Base-by-base conservation (phyloP, 2,113 vertebrate genomes). In the Cyprinodon variegatus region DNA sequence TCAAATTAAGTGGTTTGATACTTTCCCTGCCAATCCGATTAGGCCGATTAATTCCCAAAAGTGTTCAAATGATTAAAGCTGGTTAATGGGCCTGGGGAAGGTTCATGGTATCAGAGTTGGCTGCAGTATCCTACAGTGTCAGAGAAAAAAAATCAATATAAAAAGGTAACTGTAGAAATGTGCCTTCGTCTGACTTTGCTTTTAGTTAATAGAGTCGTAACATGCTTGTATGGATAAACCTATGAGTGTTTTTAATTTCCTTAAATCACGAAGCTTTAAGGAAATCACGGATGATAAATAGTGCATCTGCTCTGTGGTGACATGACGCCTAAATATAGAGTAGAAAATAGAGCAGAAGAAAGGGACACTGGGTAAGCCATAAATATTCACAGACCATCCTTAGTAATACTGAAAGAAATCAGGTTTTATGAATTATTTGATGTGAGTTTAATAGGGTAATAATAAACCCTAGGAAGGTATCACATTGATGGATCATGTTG, bases 1-100 rank as follows among this genome's bases (percentile, higher is more conserved):
- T 92, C 90, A 91, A 90, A 91, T 92, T 91, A 92, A 93, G 86
- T 91, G 90, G 82, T 92, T 90, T 89, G 87, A 90, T 92, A 89
- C 85, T 83, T 89, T 89, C 86, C 75, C 76, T 88, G 86, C 85
- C 90, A 90, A 92, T 92, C 85, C 77, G 88, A 92, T 91, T 93
- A 92, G 72, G 61, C 66, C 79, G 83, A 88, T 89, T 92, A 92
- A 93, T 92, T 93, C 91, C 86, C 90, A 84, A 84, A 86, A 84
- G 90, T 87, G 86, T 91, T 88, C 85, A 87, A 86, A 85, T 84
- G 84, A 93, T 92, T 91, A 90, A 87, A 86, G 85, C 74, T 57
- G 74, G 68, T 87, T 92, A 93, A 90, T 90, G 90, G 87, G 70
- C 77, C 84, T 65, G 3, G 61, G 77, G 79, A 87, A 85, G 83